Percentiles rank a stretch among this genome's conserved stretches.
phyloP scores from a whole-genome alignment of 1,140 invertebrate species.

The Caenorhabditis elegans region WBcel235 BX284605.5:12220001-12220500 shows the following conservation, averaged over 20 bases:
- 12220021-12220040: conserved; percentile 1
- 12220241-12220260: not conserved
- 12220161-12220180: not conserved
- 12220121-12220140: no score
- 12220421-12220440: not conserved
- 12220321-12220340: not conserved
- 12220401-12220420: not conserved
- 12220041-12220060: not conserved
- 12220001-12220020: not conserved
- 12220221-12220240: conserved; percentile 19
- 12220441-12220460: no score
- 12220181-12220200: not conserved
- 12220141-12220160: no score
- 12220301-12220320: conserved; percentile 17
- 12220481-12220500: not conserved
- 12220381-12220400: conserved; percentile 31
- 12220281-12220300: conserved; percentile 21
- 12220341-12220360: conserved; percentile 8
- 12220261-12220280: conserved; percentile 10
- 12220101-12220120: no score
- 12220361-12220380: not conserved
- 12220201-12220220: not conserved
- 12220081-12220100: no score
- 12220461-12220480: no score
- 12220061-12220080: no score